These are phyloP conservation scores for Clarias macrocephalus DNA, from an alignment of 2,113 vertebrate genomes.

Conservation along the genomic window DNA sequence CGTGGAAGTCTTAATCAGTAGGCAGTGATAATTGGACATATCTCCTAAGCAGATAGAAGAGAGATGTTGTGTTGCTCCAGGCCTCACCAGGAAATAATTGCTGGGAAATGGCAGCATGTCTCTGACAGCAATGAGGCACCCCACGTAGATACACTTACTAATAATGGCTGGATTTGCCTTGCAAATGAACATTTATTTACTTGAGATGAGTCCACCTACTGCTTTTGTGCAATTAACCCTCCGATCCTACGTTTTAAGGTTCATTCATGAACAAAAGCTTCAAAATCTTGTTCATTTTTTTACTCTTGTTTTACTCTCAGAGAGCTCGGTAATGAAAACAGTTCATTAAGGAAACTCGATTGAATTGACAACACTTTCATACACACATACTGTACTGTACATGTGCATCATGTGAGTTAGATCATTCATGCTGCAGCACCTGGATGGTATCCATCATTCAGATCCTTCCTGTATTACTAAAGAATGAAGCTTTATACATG, in stretches of 20 bases:
- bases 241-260: not conserved
- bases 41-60: slow-evolving; percentile 11
- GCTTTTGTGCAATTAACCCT: slow-evolving; percentile 46
- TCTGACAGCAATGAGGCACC: slow-evolving; percentile 44
- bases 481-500: not conserved
- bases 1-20: slow-evolving; percentile 53
- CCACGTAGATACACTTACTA: slow-evolving; percentile 49
- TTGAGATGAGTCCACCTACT: slow-evolving; percentile 26
- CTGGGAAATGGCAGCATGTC: slow-evolving; percentile 51
- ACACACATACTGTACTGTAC: too few relatives aligned
- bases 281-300: not conserved
- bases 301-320: not conserved
- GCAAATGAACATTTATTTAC: slow-evolving; percentile 45
- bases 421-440: not conserved
- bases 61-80: slow-evolving; percentile 25
- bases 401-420: not conserved
- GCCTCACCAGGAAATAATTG: slow-evolving; percentile 51
- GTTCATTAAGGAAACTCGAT: not conserved
- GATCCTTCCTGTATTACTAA: not conserved
- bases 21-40: slow-evolving; percentile 53
- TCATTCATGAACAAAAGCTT: slow-evolving; percentile 13
- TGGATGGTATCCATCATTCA: not conserved
- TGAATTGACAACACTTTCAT: not conserved
- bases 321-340: not conserved
- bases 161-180: slow-evolving; percentile 47